Conservation (phyloP, 2,888 invertebrate species). For the Hirtodrosophila alboralis region DNA sequence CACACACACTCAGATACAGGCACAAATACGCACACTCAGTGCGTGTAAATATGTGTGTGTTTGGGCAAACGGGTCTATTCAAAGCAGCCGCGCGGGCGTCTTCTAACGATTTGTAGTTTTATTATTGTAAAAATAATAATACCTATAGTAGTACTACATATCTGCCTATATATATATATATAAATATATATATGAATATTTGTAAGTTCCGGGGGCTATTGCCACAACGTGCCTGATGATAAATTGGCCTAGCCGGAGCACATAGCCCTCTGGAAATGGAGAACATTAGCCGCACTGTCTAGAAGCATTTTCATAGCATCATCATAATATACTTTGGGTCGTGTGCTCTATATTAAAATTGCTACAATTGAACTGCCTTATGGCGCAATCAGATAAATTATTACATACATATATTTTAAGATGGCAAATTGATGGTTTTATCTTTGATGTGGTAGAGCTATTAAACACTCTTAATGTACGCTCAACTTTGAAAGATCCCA, state of each 20-base stretch:
- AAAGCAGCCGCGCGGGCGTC: constrained; percentile 71
- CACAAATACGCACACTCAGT: constrained; percentile 7
- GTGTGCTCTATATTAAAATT: constrained; percentile 24
- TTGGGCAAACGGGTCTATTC: constrained; percentile 32
- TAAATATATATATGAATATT: no score
- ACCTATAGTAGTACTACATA: constrained; percentile 28
- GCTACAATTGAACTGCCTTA: constrained; percentile 51
- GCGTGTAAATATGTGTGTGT: neutral
- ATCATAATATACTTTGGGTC: constrained; percentile 8
- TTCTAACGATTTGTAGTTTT: constrained; percentile 50
- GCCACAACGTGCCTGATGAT: constrained; percentile 25
- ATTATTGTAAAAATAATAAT: constrained; percentile 63
- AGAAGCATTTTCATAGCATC: constrained; percentile 18
- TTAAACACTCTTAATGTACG: constrained; percentile 24
- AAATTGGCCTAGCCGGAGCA: constrained; percentile 28
- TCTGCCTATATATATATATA: constrained; percentile 8
- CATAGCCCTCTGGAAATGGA: constrained; percentile 14
- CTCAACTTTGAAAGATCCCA: constrained; percentile 3
- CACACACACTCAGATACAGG: constrained; percentile 5
- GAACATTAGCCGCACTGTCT: constrained; percentile 39
- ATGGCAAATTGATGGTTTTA: constrained; percentile 25
- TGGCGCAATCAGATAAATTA: constrained; percentile 51
- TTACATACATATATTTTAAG: neutral
- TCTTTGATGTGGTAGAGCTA: constrained; percentile 51
- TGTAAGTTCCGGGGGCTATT: constrained; percentile 2